phyloP scores from a whole-genome alignment of 2,888 invertebrate genomes.

The Pinctada fucata region DNA sequence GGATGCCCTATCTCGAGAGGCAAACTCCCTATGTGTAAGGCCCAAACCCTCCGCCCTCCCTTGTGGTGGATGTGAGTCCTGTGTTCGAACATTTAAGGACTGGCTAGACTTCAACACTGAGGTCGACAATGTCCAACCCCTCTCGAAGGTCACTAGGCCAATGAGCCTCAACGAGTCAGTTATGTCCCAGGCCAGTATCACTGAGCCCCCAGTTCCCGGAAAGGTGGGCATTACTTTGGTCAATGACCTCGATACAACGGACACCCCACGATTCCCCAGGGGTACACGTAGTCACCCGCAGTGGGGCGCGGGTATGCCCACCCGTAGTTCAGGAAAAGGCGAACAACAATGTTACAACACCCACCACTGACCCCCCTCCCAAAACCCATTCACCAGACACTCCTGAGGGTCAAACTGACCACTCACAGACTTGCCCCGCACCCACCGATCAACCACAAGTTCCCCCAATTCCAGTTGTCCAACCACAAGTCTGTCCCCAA shows the following conservation, averaged over 20 bases:
- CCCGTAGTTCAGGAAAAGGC: no score
- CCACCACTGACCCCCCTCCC: no score
- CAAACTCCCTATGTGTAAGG: not conserved
- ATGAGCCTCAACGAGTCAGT: not conserved
- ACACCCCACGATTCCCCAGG: not conserved
- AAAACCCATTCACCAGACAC: no score
- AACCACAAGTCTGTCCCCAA: no score
- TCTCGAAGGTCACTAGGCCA: not conserved
- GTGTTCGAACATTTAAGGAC: conserved; percentile 4
- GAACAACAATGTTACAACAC: no score
- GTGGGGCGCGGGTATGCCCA: not conserved
- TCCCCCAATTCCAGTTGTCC: no score
- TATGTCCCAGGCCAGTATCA: not conserved
- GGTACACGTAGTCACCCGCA: not conserved
- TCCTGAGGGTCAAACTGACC: no score
- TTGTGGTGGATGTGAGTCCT: conserved; percentile 28
- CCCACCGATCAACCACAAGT: no score
- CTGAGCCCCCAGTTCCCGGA: not conserved
- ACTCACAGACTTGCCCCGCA: no score
- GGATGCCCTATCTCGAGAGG: conserved; percentile 35
- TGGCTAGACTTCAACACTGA: conserved; percentile 8
- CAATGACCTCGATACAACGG: no score
- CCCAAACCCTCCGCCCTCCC: conserved; percentile 1
- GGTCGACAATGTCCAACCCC: conserved; percentile 1
- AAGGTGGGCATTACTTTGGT: not conserved